These are phyloP conservation scores for Chrysopilus asiliformis DNA, from an alignment of 2,888 invertebrate species.

Conservation along the genomic window DNA sequence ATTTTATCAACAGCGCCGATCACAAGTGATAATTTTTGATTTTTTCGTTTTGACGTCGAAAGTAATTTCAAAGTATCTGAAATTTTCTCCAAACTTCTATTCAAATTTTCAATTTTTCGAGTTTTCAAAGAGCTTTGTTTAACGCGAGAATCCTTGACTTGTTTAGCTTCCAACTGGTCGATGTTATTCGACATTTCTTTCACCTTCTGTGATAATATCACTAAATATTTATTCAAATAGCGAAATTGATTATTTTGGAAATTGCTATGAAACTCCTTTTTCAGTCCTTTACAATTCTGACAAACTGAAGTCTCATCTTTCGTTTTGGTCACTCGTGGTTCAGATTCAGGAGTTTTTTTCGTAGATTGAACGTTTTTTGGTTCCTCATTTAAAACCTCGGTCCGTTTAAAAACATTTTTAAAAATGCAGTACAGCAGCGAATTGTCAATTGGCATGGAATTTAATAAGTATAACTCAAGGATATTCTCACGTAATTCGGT, in stretches of 20 bases:
- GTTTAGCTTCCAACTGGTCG: slow-evolving; percentile 15
- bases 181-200: slow-evolving; percentile 22
- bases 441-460: slow-evolving; percentile 7
- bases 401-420: slow-evolving; percentile 13
- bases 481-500: slow-evolving; percentile 11
- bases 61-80: slow-evolving; percentile 20
- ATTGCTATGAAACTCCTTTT: slow-evolving; percentile 9
- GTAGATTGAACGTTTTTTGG: background rate
- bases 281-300: background rate
- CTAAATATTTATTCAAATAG: slow-evolving; percentile 23
- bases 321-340: slow-evolving; percentile 1
- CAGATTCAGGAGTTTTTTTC: background rate
- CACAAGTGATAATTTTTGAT: slow-evolving; percentile 18
- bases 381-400: background rate
- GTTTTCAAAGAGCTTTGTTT: slow-evolving; percentile 5
- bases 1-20: slow-evolving; percentile 21
- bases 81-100: slow-evolving; percentile 22
- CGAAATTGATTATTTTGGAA: slow-evolving; percentile 17
- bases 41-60: slow-evolving; percentile 19
- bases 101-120: slow-evolving; percentile 17
- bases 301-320: slow-evolving; percentile 2
- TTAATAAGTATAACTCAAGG: slow-evolving; percentile 15
- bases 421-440: slow-evolving; percentile 20
- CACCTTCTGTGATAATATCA: slow-evolving; percentile 22
- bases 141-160: background rate